Base-by-base conservation (phyloP, 1,140 invertebrate species). In the Ditylenchus dipsaci region DNA sequence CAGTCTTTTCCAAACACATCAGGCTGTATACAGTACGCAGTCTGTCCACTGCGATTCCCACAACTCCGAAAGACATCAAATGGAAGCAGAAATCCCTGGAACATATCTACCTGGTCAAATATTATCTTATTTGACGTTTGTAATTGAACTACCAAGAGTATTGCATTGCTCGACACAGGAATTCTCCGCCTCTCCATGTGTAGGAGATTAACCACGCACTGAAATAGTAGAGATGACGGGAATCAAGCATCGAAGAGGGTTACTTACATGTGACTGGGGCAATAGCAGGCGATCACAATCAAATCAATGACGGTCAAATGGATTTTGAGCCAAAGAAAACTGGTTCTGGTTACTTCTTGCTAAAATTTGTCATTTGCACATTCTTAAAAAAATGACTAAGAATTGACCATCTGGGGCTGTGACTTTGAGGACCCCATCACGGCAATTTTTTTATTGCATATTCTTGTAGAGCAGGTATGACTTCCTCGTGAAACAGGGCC, bases 61-160 rank as follows among this genome's bases (percentile, higher is more conserved):
- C 69, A 13, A 76, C 76, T 0, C 68, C 76, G 49, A 76, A 76
- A 5, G 76, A 78, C 72, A 77, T 74, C 45, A 76, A 30, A 62
- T 76, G 75, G 29, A 78, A 76, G 26, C 71, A 78, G 57, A 76
- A 76, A 56, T 77, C 77, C 74, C 72, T 73, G 21, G 30, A 73
- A 72, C 3, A 38, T n/a, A n/a, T n/a, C n/a, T n/a, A n/a, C n/a
- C n/a, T n/a, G n/a, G n/a, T n/a, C n/a, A n/a, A n/a, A n/a, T n/a
- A n/a, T n/a, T n/a, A n/a, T n/a, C n/a, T n/a, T n/a, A n/a, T n/a
- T n/a, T n/a, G n/a, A n/a, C n/a, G n/a, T n/a, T n/a, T n/a, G n/a
- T n/a, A n/a, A n/a, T n/a, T n/a, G n/a, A n/a, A n/a, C n/a, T n/a
- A 76, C 73, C 75, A 76, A 19, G 73, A 67, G 53, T 76, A 76